Evolutionary conservation across 2,888 invertebrate species (phyloP), one percentile per base, ranked within the genome.

Genomic region (Tenthredo livida): DNA sequence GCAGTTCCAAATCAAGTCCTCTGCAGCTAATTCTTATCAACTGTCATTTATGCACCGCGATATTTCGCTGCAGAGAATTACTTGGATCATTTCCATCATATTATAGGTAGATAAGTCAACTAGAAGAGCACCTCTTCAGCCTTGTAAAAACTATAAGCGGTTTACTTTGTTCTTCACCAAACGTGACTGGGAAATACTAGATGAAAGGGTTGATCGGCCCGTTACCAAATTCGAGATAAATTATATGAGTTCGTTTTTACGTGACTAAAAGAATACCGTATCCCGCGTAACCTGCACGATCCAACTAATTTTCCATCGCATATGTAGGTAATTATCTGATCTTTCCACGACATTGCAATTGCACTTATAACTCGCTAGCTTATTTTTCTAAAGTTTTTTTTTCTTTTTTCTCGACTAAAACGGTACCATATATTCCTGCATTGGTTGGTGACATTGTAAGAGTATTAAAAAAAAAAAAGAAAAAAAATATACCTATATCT

Each of bases 341-440:
- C 43, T 10, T 73, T 73, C 5, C 73, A 73, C 40, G 43, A 21
- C 15, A 15, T 54, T 77, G n/a, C 70, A 37, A 50, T 77, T 54
- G 77, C 77, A 77, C 50, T 77, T 54, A 54, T 54, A 47, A 77
- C 50, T 77, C 77, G 77, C 77, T 33, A 77, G 17, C 29, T 54
- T 77, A 77, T 33, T 54, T 77, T 17, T 77, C 33, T 67, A 21
- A 5, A 12, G 29, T 29, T 25, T 61, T 15, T 33, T 15, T 25
- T 33, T 33, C 4, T 4, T 33, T 33, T 33, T 33, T 33, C 4
- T 67, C 67, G 67, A 33, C 25, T 25, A 25, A 58, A 21, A 58
- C 21, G 1, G 15, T 43, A 72, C 15, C 12, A 6, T 17, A 15
- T 2, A 43, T 9, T 29, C 7, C n/a, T n/a, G n/a, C 9, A 77